Percentiles rank a stretch among this genome's conserved stretches.
Conservation (phyloP, 2,888 invertebrate species). For the Bellardia bayeri region DNA sequence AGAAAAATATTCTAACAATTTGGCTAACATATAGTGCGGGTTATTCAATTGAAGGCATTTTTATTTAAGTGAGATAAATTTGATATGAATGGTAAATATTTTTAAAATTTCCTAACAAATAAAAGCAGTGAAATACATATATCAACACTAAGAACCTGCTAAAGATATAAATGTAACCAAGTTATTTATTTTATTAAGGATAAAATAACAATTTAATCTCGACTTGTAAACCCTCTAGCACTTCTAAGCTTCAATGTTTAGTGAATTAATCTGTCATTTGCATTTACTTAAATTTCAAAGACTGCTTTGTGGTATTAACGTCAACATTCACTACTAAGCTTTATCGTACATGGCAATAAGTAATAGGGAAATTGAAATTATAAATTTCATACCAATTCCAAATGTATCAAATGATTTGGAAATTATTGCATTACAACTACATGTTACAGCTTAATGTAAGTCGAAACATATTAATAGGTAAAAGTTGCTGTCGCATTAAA, state of each 20-base stretch:
- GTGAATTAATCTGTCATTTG: neutral
- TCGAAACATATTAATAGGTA: too few relatives aligned
- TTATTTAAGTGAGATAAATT: neutral
- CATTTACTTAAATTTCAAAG: neutral
- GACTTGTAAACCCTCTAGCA: too few relatives aligned
- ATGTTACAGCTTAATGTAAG: too few relatives aligned
- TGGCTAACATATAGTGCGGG: neutral
- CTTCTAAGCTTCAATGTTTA: too few relatives aligned
- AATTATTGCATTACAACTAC: neutral
- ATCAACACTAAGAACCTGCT: too few relatives aligned
- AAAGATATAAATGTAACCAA: too few relatives aligned
- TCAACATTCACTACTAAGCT: conserved; percentile 8
- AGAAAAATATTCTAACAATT: neutral
- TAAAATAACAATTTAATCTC: too few relatives aligned
- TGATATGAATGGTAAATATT: too few relatives aligned
- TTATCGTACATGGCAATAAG: neutral
- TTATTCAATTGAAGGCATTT: neutral
- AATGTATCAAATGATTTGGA: neutral
- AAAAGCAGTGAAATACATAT: too few relatives aligned
- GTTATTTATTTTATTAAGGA: too few relatives aligned
- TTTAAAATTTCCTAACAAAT: too few relatives aligned
- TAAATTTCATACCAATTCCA: neutral
- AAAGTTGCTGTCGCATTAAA: too few relatives aligned
- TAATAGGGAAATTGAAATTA: conserved; percentile 8
- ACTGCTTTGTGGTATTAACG: neutral